Base-by-base conservation (phyloP, 2,113 vertebrate species). In the Acrocephalus kingi region DNA sequence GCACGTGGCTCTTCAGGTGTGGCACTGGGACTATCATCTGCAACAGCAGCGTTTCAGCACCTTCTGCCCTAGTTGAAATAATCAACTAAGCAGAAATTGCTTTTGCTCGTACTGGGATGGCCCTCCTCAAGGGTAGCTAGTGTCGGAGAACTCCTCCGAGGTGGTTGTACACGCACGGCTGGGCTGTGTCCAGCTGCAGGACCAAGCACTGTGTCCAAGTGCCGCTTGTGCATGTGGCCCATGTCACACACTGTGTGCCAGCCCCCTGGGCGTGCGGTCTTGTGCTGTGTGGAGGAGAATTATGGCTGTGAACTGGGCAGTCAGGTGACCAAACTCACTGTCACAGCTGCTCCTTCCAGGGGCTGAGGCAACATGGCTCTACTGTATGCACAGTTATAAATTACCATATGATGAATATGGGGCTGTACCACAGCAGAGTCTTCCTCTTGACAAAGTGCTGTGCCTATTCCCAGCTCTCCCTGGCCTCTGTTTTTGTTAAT, bases 401-500 rank as follows among this genome's bases (percentile, higher is more conserved):
- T 86, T 91, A 56, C 76, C 69, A 58, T 80, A 58, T 87, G 37
- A 58, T 96, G 96, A 96, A 96, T 93, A 95, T 2, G 17, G 76
- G 85, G 81, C 87, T 3, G 3, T 46, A 17, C 39, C 66, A 54
- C 5, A 8, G 90, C 54, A 87, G 90, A 95, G 22, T 80, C 86
- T 95, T 95, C 84, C 75, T 95, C 91, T 87, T 95, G 84, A 95
- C 90, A 93, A 95, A 97, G 72, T 83, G 67, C 91, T 20, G 94
- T 90, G 69, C 79, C 76, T 94, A 89, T 90, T 95, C 84, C 89
- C 69, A 64, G 78, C 68, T 81, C 69, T 84, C 68, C 72, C 62
- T 11, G 11, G 89, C 87, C 89, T 94, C 94, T 85, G 80, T 88
- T 97, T 98, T 96, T 96, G 94, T 97, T 98, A 97, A 97, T 97